A percentile compares a stretch with the other conserved stretches of the same genome.
Conservation (phyloP, 2,888 invertebrate species). For the Hemaris fuciformis region DNA sequence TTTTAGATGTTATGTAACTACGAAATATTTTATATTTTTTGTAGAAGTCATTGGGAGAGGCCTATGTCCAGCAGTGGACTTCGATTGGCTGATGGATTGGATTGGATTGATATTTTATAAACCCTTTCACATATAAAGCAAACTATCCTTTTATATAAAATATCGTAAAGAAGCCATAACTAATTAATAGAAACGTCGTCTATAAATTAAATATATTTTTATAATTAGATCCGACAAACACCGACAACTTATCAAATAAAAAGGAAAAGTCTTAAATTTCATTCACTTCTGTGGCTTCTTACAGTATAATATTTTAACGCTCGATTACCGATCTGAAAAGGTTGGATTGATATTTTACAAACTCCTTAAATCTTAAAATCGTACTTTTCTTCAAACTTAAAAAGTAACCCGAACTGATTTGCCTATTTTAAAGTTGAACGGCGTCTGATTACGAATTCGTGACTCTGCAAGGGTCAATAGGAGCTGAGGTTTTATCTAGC, state of each 20-base stretch:
- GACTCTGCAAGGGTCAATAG: neutral
- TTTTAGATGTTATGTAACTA: too few species aligned
- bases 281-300: neutral
- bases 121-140: too few species aligned
- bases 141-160: neutral
- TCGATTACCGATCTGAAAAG: neutral
- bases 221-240: too few species aligned
- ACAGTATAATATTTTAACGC: neutral
- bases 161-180: neutral
- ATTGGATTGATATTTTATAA: too few species aligned
- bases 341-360: neutral
- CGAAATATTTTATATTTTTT: too few species aligned
- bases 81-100: too few species aligned
- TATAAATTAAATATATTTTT: too few species aligned
- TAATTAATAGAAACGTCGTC: neutral
- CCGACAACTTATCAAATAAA: too few species aligned
- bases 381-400: neutral
- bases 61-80: too few species aligned
- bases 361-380: neutral
- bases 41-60: too few species aligned
- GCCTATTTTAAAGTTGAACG: neutral
- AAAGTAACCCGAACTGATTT: neutral
- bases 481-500: conserved; percentile 6
- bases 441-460: conserved; percentile 5
- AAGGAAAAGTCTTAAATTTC: neutral